Evolutionary conservation across 2,888 invertebrate species (phyloP).

Genomic region (Mystacides longicornis): DNA sequence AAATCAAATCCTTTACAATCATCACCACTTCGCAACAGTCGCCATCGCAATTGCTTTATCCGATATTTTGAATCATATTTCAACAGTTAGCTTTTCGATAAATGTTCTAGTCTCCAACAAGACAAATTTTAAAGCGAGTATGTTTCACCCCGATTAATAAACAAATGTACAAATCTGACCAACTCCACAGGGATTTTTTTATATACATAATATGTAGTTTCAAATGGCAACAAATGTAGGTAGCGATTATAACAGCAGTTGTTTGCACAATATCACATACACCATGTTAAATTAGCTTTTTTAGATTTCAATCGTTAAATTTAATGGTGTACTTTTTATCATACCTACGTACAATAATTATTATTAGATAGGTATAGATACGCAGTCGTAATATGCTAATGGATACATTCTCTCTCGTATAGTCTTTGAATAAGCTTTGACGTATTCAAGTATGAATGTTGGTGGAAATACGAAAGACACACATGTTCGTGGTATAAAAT

Average conservation of each 20-base stretch:
- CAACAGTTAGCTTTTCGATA: background rate
- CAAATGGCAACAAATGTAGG: constrained; percentile 16
- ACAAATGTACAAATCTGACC: background rate
- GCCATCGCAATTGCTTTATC: background rate
- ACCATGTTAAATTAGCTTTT: background rate
- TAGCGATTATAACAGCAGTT: background rate
- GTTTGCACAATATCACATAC: background rate
- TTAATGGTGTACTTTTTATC: background rate
- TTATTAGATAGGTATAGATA: no score
- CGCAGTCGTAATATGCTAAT: background rate
- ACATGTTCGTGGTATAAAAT: no score
- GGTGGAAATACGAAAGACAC: no score
- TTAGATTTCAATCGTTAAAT: background rate
- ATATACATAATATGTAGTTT: no score
- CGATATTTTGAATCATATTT: background rate
- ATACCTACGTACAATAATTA: no score
- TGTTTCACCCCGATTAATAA: background rate
- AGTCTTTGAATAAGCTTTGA: no score
- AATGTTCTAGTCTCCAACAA: background rate
- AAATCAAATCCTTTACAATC: background rate
- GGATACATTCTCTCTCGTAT: no score
- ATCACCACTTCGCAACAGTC: background rate
- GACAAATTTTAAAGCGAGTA: background rate
- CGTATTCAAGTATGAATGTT: no score
- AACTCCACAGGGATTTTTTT: background rate